Evolutionary conservation across 2,797 vertebrate genomes (phyloP).

Genomic region (Halcyon chelicuti): DNA sequence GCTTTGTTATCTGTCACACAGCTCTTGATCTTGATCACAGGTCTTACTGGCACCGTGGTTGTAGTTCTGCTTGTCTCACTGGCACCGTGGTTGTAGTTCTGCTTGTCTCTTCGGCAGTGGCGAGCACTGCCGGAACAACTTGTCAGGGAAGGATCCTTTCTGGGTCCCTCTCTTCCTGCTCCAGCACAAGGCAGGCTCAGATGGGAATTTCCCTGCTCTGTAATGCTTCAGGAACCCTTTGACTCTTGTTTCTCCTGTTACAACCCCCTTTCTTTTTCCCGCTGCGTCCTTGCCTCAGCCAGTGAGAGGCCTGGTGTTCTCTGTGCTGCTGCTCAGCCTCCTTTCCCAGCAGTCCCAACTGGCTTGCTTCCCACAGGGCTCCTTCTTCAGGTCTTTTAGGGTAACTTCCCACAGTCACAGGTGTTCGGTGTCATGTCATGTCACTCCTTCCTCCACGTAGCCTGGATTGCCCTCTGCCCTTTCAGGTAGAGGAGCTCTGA

Average conservation of each 20-base stretch:
- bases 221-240: neutral
- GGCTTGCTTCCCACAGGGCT: conserved; percentile 2
- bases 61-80: neutral
- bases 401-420: neutral
- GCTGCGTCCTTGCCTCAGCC: neutral
- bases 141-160: neutral
- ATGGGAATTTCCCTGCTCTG: neutral
- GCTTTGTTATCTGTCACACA: neutral
- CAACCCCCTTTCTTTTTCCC: neutral
- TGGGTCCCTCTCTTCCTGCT: neutral
- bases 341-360: neutral
- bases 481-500: neutral
- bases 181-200: neutral
- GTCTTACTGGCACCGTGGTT: rapidly evolving
- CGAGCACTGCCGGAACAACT: neutral
- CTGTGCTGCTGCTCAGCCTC: neutral
- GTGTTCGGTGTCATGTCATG: neutral
- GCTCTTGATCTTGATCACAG: neutral
- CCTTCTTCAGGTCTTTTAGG: neutral
- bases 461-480: neutral
- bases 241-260: neutral
- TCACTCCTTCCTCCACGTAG: neutral
- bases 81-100: neutral
- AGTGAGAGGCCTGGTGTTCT: neutral
- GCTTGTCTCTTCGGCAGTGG: neutral